Percentiles rank a stretch among this genome's conserved stretches.
Conservation (phyloP, 1,140 invertebrate species). For the Stratiolaelaps scimitus region DNA sequence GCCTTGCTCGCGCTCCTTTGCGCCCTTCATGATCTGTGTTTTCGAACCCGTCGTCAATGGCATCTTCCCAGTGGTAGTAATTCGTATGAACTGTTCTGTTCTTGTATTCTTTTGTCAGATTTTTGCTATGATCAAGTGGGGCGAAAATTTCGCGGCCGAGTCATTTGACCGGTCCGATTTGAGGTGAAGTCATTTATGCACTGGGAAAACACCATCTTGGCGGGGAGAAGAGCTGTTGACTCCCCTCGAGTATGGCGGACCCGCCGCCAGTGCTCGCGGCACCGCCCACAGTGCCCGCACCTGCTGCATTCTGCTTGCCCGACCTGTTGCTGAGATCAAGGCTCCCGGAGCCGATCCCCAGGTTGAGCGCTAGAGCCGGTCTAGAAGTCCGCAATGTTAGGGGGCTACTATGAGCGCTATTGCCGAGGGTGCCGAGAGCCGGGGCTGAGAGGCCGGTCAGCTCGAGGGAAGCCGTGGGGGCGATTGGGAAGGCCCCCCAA, state of each 20-base stretch:
- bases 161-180: neutral
- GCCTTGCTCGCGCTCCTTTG: too few species aligned
- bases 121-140: neutral
- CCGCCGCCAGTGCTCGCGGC: too few species aligned
- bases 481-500: too few species aligned
- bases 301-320: constrained; percentile 6
- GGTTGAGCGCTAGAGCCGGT: too few species aligned
- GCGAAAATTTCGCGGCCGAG: neutral
- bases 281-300: too few species aligned
- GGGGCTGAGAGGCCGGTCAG: too few species aligned
- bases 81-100: neutral
- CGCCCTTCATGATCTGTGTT: too few species aligned
- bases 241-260: neutral
- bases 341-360: constrained; percentile 4
- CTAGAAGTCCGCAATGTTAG: too few species aligned
- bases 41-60: neutral
- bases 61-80: neutral
- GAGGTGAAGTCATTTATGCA: neutral
- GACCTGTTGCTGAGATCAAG: constrained; percentile 27
- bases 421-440: too few species aligned
- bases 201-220: constrained; percentile 25
- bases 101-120: neutral
- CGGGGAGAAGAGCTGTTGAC: constrained; percentile 23
- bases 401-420: too few species aligned
- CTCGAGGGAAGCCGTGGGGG: too few species aligned